phyloP scores from a whole-genome alignment of 2,113 vertebrate species.

The Pelobates fuscus region DNA sequence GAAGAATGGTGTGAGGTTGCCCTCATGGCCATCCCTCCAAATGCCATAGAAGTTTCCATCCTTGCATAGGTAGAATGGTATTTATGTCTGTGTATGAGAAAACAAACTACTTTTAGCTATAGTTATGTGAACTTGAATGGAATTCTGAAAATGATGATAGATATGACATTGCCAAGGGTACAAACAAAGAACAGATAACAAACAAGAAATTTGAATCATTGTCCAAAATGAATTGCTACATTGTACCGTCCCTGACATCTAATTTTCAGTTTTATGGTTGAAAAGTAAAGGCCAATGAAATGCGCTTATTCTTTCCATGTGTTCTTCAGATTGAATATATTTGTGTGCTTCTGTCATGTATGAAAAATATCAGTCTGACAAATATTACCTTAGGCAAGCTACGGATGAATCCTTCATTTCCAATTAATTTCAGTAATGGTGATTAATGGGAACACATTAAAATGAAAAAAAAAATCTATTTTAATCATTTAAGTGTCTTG shows the following conservation, averaged over 20 bases:
- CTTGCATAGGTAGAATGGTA: too few relatives aligned
- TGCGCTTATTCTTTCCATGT: slow-evolving; percentile 15
- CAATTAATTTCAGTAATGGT: slow-evolving; percentile 37
- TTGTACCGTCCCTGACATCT: slow-evolving; percentile 42
- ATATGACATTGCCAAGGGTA: slow-evolving; percentile 42
- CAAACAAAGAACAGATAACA: slow-evolving; percentile 27
- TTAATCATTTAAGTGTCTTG: slow-evolving; percentile 13
- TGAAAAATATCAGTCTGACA: slow-evolving; percentile 35
- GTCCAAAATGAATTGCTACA: slow-evolving; percentile 45
- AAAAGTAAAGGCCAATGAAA: slow-evolving; percentile 20
- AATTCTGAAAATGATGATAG: slow-evolving; percentile 24
- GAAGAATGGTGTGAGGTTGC: too few relatives aligned
- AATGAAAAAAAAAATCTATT: slow-evolving; percentile 15
- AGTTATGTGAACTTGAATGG: slow-evolving; percentile 6
- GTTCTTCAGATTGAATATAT: slow-evolving; percentile 6
- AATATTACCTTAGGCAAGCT: slow-evolving; percentile 30
- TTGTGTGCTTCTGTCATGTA: slow-evolving; percentile 26
- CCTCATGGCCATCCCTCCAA: too few relatives aligned
- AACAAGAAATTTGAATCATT: slow-evolving; percentile 47
- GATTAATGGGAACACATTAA: slow-evolving; percentile 36
- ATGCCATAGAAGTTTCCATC: too few relatives aligned
- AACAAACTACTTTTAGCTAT: slow-evolving; percentile 8
- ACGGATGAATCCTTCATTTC: slow-evolving; percentile 22
- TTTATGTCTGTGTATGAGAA: slow-evolving; percentile 13
- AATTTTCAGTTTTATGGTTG: slow-evolving; percentile 46